Percentiles rank a stretch among this genome's conserved stretches.
Conservation (phyloP, 2,888 invertebrate genomes). For the Steinernema hermaphroditum region DNA sequence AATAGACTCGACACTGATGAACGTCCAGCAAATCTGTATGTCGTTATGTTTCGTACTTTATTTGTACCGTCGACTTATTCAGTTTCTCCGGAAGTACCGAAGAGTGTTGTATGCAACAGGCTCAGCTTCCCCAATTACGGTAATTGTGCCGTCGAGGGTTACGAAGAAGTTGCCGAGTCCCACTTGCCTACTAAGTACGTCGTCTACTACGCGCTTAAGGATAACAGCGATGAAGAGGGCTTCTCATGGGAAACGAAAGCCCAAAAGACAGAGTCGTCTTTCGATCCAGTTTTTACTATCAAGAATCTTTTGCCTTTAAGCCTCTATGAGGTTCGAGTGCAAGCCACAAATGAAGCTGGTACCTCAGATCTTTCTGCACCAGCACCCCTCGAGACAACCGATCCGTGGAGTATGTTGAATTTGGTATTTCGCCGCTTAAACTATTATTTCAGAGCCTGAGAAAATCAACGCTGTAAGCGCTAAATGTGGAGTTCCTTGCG, state of each 20-base stretch:
- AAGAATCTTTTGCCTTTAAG: background rate
- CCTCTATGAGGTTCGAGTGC: background rate
- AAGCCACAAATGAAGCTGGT: conserved; percentile 9
- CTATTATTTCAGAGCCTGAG: conserved; percentile 45
- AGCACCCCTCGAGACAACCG: background rate
- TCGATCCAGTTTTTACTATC: background rate
- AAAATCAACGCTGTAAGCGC: conserved; percentile 39
- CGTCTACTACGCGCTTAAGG: background rate
- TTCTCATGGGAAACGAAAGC: background rate
- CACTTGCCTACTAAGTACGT: conserved; percentile 39
- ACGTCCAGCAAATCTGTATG: conserved; percentile 50
- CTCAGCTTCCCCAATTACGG: conserved; percentile 52
- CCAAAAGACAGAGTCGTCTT: background rate
- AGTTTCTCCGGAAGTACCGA: conserved; percentile 46
- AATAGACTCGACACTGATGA: conserved; percentile 42
- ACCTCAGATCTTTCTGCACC: background rate
- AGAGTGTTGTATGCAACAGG: conserved; percentile 47
- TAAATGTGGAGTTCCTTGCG: conserved; percentile 50
- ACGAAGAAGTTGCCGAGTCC: conserved; percentile 36
- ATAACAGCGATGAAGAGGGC: background rate
- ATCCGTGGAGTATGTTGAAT: background rate
- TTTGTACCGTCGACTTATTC: conserved; percentile 5
- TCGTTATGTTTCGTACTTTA: no score
- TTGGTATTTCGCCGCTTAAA: background rate
- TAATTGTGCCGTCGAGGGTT: conserved; percentile 43